Percentiles rank a stretch among this genome's conserved stretches.
These are phyloP conservation scores for Pyrgus malvae DNA, from an alignment of 2,888 invertebrate genomes.

Conservation along the genomic window DNA sequence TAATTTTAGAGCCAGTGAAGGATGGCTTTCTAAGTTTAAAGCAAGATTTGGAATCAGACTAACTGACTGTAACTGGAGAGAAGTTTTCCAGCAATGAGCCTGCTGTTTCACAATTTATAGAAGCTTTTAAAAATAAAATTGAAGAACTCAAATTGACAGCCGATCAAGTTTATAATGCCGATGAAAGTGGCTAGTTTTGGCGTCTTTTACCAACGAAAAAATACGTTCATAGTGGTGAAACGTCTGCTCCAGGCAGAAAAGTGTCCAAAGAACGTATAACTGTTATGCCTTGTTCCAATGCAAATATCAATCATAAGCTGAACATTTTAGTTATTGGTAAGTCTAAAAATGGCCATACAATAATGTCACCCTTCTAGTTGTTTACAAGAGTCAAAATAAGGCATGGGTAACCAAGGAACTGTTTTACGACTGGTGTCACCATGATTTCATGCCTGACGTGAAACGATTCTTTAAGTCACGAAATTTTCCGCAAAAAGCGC, in stretches of 20 bases:
- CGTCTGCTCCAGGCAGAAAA: slow-evolving; percentile 39
- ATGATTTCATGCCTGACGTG: slow-evolving; percentile 36
- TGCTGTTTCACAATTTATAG: too few relatives aligned
- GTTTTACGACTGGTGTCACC: slow-evolving; percentile 41
- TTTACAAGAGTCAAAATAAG: slow-evolving; percentile 36
- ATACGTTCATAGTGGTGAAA: slow-evolving; percentile 37
- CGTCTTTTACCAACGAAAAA: slow-evolving; percentile 33
- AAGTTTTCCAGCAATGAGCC: too few relatives aligned
- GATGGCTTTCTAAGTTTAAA: too few relatives aligned
- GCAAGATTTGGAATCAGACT: too few relatives aligned
- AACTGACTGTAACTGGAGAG: too few relatives aligned
- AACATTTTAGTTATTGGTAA: slow-evolving; percentile 41
- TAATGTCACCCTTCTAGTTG: slow-evolving; percentile 35
- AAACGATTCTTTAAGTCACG: slow-evolving; percentile 38
- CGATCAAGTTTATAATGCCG: slow-evolving; percentile 39
- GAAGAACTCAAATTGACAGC: too few relatives aligned
- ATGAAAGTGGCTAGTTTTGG: slow-evolving; percentile 36
- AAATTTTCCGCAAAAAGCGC: not conserved
- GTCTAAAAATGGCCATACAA: slow-evolving; percentile 38
- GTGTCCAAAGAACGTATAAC: slow-evolving; percentile 39
- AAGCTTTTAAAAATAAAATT: too few relatives aligned
- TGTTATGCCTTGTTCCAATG: slow-evolving; percentile 45
- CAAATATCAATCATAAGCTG: slow-evolving; percentile 40
- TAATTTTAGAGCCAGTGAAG: too few relatives aligned
- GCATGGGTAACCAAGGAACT: slow-evolving; percentile 40